Evolutionary conservation across 2,113 vertebrate species (phyloP), one percentile per base, ranked within the genome.

Genomic region (Cnemophilus loriae): DNA sequence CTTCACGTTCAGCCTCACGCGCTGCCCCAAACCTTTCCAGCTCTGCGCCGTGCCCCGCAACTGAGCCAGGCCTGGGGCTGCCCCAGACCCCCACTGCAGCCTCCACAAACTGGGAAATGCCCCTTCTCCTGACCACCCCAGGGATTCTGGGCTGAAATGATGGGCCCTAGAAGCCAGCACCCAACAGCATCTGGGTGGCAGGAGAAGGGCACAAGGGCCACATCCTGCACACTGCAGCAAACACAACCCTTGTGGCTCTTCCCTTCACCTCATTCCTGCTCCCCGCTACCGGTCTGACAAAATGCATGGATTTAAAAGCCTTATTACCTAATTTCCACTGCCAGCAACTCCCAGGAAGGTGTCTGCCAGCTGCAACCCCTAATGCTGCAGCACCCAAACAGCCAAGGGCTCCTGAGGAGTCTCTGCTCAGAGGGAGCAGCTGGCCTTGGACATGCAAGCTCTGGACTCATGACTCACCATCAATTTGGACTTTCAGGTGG

Each of bases 21-120:
- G 97, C 44, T 96, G 97, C 22, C 98, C 98, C 7, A 80, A 95
- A 15, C 98, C 98, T 56, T 98, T 98, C 92, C 96, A 97, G 92
- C 97, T 98, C 90, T 24, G 91, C 0, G 97, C 97, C 3, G 55
- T 88, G 33, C 47, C 61, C 56, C 97, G 96, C 1, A 57, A 75
- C 69, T 94, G 89, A 95, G 63, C 21, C n/a, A 0, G 1, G 27
- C 1, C 3, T 5, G 30, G 23, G 19, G 18, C 70, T 7, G 24
- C 9, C 30, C 7, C 0, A 1, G 0, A 2, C 11, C 11, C 3
- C 14, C 0, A 0, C 32, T 7, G 56, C 73, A 37, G 26, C 56
- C 61, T 15, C n/a, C 2, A 0, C 32, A 4, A 7, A 7, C 13
- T 0, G 23, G 18, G 42, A 35, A 39, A 13, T 14, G 30, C 7